Evolutionary conservation across 2,888 invertebrate genomes (phyloP), one percentile per base, ranked within the genome.

Genomic region (Anodontia alba): DNA sequence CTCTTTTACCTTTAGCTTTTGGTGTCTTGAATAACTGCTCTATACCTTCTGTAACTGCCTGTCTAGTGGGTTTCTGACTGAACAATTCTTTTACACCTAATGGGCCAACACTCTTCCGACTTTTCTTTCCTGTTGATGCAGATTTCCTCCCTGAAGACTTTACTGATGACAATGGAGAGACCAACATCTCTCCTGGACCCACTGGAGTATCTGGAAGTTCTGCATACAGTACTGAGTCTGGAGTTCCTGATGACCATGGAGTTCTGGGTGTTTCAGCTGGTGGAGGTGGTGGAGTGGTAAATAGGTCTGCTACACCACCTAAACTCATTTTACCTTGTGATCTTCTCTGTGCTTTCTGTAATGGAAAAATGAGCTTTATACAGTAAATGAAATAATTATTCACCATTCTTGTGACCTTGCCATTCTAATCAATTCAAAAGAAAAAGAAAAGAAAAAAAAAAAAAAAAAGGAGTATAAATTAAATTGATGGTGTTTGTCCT

Each of bases 161-260:
- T 2, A 74, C 71, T 15, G 81, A 78, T 8, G 91, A 89, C n/a
- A 93, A 78, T 5, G 94, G 94, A 0, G 94, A 94, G 20, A 94
- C 93, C 72, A 92, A 85, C 94, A 94, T 94, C 75, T 93, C 92
- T 38, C 93, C 90, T 15, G 94, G 94, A 36, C 93, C 93, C 76
- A 89, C 85, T 0, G 94, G 94, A 29, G 94, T 94, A 66, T 92
- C 92, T 29, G 94, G 94, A 15, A 94, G 74, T 69, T 93, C 92
- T 29, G 91, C 91, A 86, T 93, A 94, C 42, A 91, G 81, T 36
- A 86, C 84, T 43, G 88, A 85, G 23, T 88, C 86, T 26, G 88
- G 83, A 15, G 83, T 78, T 43, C 81, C 83, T 23, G 83, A 75
- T 8, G 36, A 51, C 29, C 46, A 42, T 49, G 77, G 62, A 2